Conservation (phyloP, 2,113 vertebrate species). For the Noctilio leporinus region DNA sequence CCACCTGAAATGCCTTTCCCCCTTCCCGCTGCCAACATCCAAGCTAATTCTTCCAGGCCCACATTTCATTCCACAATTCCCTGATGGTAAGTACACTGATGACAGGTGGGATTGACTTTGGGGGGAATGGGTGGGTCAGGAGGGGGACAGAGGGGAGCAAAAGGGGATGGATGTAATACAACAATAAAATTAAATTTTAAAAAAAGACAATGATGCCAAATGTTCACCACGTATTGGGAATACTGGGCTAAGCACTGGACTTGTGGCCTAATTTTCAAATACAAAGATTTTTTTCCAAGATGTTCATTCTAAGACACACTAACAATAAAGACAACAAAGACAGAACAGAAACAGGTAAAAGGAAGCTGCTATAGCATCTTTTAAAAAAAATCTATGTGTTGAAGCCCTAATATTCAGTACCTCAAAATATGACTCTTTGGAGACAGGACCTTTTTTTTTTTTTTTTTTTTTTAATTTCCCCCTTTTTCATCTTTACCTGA, state of each 20-base stretch:
- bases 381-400: neutral
- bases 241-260: too few species aligned
- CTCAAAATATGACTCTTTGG: neutral
- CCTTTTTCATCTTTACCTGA: too few species aligned
- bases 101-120: too few species aligned
- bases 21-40: neutral
- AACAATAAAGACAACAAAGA: neutral
- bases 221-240: accelerated
- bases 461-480: too few species aligned
- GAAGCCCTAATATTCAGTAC: neutral
- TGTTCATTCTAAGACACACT: neutral
- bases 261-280: neutral
- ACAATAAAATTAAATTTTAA: too few species aligned
- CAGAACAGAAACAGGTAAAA: neutral
- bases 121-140: too few species aligned
- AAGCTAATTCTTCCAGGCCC: neutral
- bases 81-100: accelerated
- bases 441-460: neutral
- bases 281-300: neutral
- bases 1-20: too few species aligned
- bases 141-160: too few species aligned
- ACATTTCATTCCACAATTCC: neutral
- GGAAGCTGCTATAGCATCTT: neutral
- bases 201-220: too few species aligned
- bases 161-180: too few species aligned